Evolutionary conservation across 2,888 invertebrate genomes (phyloP).

Genomic region (Alloscopus bannaensis): DNA sequence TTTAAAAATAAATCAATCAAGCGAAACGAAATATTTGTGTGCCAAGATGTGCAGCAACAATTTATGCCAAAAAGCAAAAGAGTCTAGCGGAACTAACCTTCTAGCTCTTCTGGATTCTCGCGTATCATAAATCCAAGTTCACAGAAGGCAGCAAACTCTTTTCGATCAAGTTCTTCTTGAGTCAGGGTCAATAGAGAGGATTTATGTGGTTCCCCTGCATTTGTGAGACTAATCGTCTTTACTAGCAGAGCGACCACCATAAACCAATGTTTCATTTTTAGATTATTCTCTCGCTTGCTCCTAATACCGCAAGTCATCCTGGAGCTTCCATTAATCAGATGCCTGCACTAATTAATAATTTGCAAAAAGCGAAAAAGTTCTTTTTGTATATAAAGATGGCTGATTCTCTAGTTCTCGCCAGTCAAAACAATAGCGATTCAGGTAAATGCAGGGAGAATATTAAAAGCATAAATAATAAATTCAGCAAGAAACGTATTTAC

Average conservation of each 20-base stretch:
- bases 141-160: constrained; percentile 36
- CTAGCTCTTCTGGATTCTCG: constrained; percentile 10
- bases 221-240: background rate
- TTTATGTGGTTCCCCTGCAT: background rate
- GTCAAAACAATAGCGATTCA: too few relatives aligned
- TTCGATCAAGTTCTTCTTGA: constrained; percentile 25
- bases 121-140: constrained; percentile 32
- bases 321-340: too few relatives aligned
- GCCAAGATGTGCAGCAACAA: too few relatives aligned
- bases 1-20: background rate
- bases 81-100: constrained; percentile 5
- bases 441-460: too few relatives aligned
- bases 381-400: too few relatives aligned
- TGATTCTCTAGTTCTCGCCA: too few relatives aligned
- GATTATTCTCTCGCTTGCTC: too few relatives aligned
- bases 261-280: background rate
- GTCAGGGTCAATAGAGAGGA: background rate
- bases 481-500: too few relatives aligned
- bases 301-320: too few relatives aligned
- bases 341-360: too few relatives aligned
- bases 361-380: too few relatives aligned
- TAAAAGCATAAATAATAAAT: too few relatives aligned
- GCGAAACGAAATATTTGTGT: background rate
- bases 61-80: background rate
- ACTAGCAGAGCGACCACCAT: background rate